Base-by-base conservation (phyloP, 1,140 invertebrate species). In the Tetramorium alpestre region DNA sequence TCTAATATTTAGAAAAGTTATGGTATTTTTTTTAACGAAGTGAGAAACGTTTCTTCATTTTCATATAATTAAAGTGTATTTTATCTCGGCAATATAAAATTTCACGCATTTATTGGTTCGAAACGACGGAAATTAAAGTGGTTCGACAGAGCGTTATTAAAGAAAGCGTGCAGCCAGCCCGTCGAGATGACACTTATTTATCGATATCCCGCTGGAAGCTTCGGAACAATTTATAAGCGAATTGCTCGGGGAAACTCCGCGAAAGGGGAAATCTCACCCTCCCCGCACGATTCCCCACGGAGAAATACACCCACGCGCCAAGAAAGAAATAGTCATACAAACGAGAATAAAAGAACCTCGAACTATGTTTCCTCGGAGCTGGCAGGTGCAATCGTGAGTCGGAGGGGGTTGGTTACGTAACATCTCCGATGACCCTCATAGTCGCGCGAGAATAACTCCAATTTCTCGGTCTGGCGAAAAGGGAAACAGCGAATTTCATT, bases 121-220 rank as follows among this genome's bases (percentile, higher is more conserved):
- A 41, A 75, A 28, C 38, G 18, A 18, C 10, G 70, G 41, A 62
- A 76, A 85, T 76, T 49, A 76, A 85, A 62, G 25, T 16, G 33
- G 8, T n/a, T 41, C 22, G 51, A 16, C 44, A 38, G 13, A 8
- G 28, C 11, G 56, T 51, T 85, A 85, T 85, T 78, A 85, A 85
- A 64, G 33, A 69, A 64, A 78, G 5, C 25, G n/a, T 16, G 33
- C 51, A 22, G 22, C 56, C 41, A 25, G 41, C 5, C 25, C 58
- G 11, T 7, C 47, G 47, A 25, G 58, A 51, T 33, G 81, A 18
- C n/a, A 60, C 22, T 78, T 64, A 54, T 78, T 78, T 64, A 65
- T 78, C 73, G 58, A 65, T 65, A 64, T 78, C 82, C 75, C 49
- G 11, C 22, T 73, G 58, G 16, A 64, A 85, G 18, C 73, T 22